Percentiles rank a stretch among this genome's conserved stretches.
These are phyloP conservation scores for Halesus radiatus DNA, from an alignment of 1,140 invertebrate species.

Conservation along the genomic window DNA sequence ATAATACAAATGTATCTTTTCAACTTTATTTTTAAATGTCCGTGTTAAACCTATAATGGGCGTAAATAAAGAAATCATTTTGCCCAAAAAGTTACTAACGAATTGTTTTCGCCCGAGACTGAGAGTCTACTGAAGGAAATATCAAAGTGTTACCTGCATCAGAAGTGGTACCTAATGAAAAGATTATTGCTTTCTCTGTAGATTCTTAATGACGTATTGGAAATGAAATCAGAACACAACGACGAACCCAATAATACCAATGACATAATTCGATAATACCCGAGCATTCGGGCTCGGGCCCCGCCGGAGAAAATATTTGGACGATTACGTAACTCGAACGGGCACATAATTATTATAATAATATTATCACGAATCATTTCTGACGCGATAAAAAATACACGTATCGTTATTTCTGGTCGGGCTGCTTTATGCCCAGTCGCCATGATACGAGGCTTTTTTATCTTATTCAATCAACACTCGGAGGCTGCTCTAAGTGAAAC, in stretches of 20 bases:
- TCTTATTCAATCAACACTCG: constrained; percentile 24
- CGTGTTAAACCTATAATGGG: no score
- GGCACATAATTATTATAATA: constrained; percentile 36
- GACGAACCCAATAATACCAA: constrained; percentile 51
- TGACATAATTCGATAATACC: constrained; percentile 55
- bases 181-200: background rate
- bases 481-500: background rate
- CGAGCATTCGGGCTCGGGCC: constrained; percentile 22
- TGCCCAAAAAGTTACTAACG: no score
- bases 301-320: constrained; percentile 47
- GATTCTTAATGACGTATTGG: background rate
- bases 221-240: constrained; percentile 9
- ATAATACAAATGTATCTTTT: no score
- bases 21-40: no score
- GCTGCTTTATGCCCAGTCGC: background rate
- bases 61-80: no score
- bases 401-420: constrained; percentile 27
- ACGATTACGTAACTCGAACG: constrained; percentile 44
- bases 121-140: no score
- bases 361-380: constrained; percentile 45
- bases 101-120: no score
- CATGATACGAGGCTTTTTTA: constrained; percentile 1
- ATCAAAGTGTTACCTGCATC: no score
- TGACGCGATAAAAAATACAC: constrained; percentile 25
- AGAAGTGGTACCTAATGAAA: background rate